Evolutionary conservation across 64 coral and sea anemone species (phyloP).

Genomic region (Montipora cactus): DNA sequence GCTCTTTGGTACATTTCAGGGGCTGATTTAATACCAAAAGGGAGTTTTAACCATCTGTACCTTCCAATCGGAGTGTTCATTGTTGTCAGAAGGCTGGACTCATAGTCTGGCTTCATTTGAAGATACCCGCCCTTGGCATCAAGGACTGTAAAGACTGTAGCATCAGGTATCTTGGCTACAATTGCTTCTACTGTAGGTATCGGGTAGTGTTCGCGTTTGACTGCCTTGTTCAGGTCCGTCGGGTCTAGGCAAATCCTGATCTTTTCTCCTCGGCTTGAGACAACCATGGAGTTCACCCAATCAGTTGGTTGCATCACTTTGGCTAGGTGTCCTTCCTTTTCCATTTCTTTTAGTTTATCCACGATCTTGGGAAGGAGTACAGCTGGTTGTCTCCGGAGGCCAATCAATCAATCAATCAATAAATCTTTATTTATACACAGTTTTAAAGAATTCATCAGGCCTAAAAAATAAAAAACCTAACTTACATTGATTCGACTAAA

Average conservation of each 20-base stretch:
- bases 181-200: conserved; percentile 52
- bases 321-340: conserved; percentile 33
- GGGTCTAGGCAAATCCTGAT: conserved; percentile 39
- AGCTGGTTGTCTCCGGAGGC: conserved; percentile 29
- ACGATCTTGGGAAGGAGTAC: conserved; percentile 1
- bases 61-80: conserved; percentile 78
- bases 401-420: not conserved
- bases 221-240: conserved; percentile 6
- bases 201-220: conserved; percentile 25
- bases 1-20: conserved; percentile 62
- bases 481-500: too few species aligned
- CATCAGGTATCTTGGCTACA: conserved; percentile 39
- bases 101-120: conserved; percentile 60
- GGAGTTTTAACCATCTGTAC: conserved; percentile 68
- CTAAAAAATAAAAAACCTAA: too few species aligned
- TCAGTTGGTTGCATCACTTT: conserved; percentile 26
- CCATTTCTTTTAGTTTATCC: conserved; percentile 34
- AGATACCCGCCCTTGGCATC: conserved; percentile 78
- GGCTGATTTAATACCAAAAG: conserved; percentile 74
- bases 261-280: conserved; percentile 12
- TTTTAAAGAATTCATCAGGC: too few species aligned
- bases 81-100: conserved; percentile 74
- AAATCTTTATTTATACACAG: too few species aligned
- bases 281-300: conserved; percentile 24
- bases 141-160: conserved; percentile 51